A percentile compares a stretch with the other conserved stretches of the same genome.
These are phyloP conservation scores for Megalonaias nervosa DNA, from an alignment of 1,140 invertebrate species.

Conservation along the genomic window DNA sequence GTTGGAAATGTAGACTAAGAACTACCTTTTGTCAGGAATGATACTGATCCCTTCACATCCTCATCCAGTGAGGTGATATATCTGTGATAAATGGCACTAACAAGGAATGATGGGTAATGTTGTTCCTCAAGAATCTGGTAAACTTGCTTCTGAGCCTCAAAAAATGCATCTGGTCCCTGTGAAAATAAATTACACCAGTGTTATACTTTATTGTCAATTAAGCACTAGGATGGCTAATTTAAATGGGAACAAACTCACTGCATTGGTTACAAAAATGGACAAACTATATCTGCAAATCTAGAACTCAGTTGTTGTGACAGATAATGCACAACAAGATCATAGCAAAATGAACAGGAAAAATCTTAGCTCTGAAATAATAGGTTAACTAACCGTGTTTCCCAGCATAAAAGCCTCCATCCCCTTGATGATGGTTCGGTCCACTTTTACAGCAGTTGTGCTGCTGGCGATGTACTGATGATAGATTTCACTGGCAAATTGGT, in stretches of 20 bases:
- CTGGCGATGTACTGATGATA: slow-evolving; percentile 86
- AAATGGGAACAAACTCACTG: no score
- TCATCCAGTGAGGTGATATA: slow-evolving; percentile 49
- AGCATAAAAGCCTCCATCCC: slow-evolving; percentile 90
- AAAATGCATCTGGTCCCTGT: slow-evolving; percentile 88
- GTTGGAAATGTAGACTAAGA: no score
- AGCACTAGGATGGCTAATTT: no score
- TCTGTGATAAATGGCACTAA: slow-evolving; percentile 87
- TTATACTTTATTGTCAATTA: no score
- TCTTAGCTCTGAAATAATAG: no score
- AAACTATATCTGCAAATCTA: no score
- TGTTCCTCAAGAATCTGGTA: slow-evolving; percentile 86
- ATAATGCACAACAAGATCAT: no score
- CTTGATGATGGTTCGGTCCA: slow-evolving; percentile 75
- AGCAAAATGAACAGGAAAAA: no score
- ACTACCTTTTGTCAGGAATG: no score
- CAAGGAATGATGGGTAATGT: slow-evolving; percentile 90
- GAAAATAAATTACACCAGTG: no score
- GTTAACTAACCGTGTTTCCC: slow-evolving; percentile 78
- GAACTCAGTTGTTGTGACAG: no score
- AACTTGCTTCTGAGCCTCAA: slow-evolving; percentile 86
- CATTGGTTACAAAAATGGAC: no score
- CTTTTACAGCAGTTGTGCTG: slow-evolving; percentile 54
- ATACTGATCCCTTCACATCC: slow-evolving; percentile 13
- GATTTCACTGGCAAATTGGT: slow-evolving; percentile 91